Percentiles rank a stretch among this genome's conserved stretches.
phyloP scores from a whole-genome alignment of 2,113 vertebrate genomes.

The Edolisoma coerulescens region DNA sequence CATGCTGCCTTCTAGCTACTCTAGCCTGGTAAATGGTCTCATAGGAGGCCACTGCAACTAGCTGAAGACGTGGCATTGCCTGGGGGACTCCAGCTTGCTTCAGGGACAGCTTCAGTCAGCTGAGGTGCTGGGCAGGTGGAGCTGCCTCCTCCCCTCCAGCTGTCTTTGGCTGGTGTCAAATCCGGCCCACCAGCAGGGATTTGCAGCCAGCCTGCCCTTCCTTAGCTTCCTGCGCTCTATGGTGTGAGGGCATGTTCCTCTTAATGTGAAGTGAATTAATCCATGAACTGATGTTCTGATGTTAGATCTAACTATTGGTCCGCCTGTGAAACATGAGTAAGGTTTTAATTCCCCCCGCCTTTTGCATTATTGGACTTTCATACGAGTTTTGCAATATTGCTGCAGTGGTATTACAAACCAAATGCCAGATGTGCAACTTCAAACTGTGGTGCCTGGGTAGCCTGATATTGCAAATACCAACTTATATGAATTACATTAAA shows the following conservation, averaged over 20 bases:
- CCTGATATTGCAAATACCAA: not conserved
- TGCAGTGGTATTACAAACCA: not conserved
- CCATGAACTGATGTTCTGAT: fast-evolving
- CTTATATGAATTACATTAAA: not conserved
- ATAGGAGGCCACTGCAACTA: not conserved
- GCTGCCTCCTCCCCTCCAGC: fast-evolving
- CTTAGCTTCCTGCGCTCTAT: not conserved
- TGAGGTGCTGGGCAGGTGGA: not conserved
- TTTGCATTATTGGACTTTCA: not conserved
- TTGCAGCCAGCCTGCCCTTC: not conserved
- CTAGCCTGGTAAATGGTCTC: not conserved
- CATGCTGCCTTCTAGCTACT: not conserved
- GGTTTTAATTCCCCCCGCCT: not conserved
- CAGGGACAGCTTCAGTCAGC: not conserved
- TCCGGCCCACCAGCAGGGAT: not conserved
- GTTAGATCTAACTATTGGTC: not conserved
- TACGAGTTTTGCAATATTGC: not conserved
- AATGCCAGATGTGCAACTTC: not conserved
- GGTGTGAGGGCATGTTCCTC: not conserved
- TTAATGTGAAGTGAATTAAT: not conserved
- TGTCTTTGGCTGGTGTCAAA: not conserved
- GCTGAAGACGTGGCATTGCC: not conserved
- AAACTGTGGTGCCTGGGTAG: not conserved
- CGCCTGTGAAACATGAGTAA: not conserved
- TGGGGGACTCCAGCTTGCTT: not conserved